Evolutionary conservation across 2,888 invertebrate species (phyloP), one percentile per base, ranked within the genome.

Genomic region (Eristalinus aeneus): DNA sequence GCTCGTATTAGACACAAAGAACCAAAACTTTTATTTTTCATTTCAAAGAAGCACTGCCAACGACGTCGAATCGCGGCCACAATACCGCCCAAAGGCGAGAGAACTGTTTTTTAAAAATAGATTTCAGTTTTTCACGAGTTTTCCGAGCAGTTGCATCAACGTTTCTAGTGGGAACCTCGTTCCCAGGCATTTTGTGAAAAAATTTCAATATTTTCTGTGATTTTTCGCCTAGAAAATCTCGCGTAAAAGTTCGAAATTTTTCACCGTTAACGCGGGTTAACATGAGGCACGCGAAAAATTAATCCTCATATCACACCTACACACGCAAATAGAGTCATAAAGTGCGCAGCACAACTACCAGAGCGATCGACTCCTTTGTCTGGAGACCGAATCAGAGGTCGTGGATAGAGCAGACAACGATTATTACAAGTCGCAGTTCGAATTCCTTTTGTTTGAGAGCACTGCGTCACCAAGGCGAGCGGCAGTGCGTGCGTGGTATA

Each of bases 121-220:
- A 85, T 46, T 16, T 91, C 91, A 92, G 92, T 92, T 92, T 91
- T 91, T 89, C 89, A 89, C 90, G 90, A 92, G 90, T 90, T 90
- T 89, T 88, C 89, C 90, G 90, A 89, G 88, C 89, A 90, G 91
- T 90, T 90, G 89, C 89, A 89, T 88, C 89, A 83, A 88, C 83
- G 77, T 88, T 89, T 75, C 16, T 32, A 68, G 56, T 63, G 56
- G 23, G 12, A 23, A 56, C 12, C 67, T 65, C 12, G 31, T 71
- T 46, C 72, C 46, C 53, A 54, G 34, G 63, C 32, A 73, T 31
- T 77, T 76, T 78, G 23, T 46, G 3, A 46, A 46, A 46, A 71
- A 56, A 64, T 64, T 72, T 58, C 54, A 31, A 27, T 20, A 60
- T 64, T 74, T 78, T 75, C 65, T 9, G 63, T 20, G 69, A 64